Evolutionary conservation across 2,797 vertebrate genomes (phyloP).

Genomic region (Pteronotus mesoamericanus): DNA sequence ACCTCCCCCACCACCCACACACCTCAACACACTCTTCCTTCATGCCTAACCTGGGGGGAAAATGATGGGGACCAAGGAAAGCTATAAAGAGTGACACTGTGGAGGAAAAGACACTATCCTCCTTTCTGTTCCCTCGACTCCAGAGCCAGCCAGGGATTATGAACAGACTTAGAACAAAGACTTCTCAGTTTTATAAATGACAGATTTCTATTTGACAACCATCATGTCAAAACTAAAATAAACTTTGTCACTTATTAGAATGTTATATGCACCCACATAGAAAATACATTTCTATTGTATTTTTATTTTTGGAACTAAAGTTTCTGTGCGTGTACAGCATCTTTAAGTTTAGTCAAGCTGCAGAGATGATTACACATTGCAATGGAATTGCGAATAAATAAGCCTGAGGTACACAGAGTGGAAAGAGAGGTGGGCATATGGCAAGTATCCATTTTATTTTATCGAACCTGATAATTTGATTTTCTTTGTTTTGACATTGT

Average conservation of each 20-base stretch:
- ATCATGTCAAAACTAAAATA: slow-evolving; percentile 40
- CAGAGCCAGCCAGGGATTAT: neutral
- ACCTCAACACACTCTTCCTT: neutral
- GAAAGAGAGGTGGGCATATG: slow-evolving; percentile 28
- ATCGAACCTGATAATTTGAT: slow-evolving; percentile 32
- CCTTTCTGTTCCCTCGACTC: neutral
- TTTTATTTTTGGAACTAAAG: slow-evolving; percentile 30
- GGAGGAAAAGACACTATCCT: fast-evolving
- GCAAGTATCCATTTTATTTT: slow-evolving; percentile 40
- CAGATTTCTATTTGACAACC: neutral
- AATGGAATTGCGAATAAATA: slow-evolving; percentile 55
- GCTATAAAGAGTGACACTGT: neutral
- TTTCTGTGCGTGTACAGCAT: neutral
- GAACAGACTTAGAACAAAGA: neutral
- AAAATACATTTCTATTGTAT: slow-evolving; percentile 25
- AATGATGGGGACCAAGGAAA: neutral
- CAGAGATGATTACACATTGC: neutral
- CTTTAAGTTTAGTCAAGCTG: neutral
- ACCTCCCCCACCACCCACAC: fast-evolving
- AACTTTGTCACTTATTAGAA: slow-evolving; percentile 18
- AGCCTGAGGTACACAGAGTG: neutral
- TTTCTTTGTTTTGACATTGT: slow-evolving; percentile 46
- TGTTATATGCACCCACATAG: neutral
- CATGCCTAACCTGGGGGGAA: fast-evolving
- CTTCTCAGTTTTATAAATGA: neutral